Base-by-base conservation (phyloP, 2,113 vertebrate species). In the Sterna hirundo region DNA sequence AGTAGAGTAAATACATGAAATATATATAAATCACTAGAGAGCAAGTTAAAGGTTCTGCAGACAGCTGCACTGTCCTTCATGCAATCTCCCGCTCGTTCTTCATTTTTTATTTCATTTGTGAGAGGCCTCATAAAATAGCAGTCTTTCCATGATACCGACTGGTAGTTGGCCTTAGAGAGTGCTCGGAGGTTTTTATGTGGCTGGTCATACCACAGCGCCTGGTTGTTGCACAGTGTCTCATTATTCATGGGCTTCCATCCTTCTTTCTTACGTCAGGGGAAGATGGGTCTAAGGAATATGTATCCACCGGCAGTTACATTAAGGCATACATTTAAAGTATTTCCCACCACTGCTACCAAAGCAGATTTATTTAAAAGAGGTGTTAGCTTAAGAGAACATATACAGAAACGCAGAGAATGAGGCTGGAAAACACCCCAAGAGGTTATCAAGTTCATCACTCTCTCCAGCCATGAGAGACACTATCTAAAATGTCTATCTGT, bases 1-100 rank as follows among this genome's bases (percentile, higher is more conserved):
- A 82, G 60, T 70, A 90, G 51, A 84, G 61, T 94, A 96, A 98
- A 93, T 94, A 94, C 32, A 93, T 92, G 75, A 94, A 97, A 96
- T 96, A 93, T 77, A 95, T 79, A 72, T 85, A 97, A 96, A 88
- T 88, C 65, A 91, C 92, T 51, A 58, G 80, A 97, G 71, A 83
- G 6, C 38, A 95, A 89, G 52, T 92, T 92, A 95, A 93, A 93
- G 62, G 96, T 97, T 97, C 64, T 77, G 47, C 29, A 95, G 87
- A 44, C 90, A 96, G 52, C 36, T 84, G 83, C 44, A 83, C 65
- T 71, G 57, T 72, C 75, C 93, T 97, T 92, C 86, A 78, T 72
- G 61, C 47, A 87, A 22, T 62, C 55, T 90, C 54, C 12, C 77
- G 81, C 65, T 82, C 66, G 81, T 66, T 84, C 52, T 95, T 86